These are phyloP conservation scores for Glaucomys volans DNA, from an alignment of 2,113 vertebrate genomes.

Conservation along the genomic window DNA sequence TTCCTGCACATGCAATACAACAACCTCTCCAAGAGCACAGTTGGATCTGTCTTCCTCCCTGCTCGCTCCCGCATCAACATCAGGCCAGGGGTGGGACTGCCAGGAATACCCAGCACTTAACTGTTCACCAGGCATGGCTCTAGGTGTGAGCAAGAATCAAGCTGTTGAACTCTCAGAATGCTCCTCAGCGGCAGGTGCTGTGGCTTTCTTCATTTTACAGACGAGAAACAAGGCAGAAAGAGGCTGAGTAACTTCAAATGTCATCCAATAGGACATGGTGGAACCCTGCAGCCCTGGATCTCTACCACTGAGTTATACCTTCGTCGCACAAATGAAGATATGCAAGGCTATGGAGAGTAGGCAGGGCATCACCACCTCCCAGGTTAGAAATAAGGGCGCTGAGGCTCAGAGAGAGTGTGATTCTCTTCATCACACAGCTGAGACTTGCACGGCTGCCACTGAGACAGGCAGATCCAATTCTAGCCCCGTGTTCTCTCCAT, in stretches of 20 bases:
- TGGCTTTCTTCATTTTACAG: neutral
- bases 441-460: neutral
- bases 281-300: neutral
- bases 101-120: neutral
- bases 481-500: neutral
- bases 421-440: neutral
- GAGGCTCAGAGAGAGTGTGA: neutral
- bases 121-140: neutral
- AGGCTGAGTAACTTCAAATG: neutral
- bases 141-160: neutral
- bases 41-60: neutral
- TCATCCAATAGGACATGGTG: fast-evolving
- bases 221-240: neutral
- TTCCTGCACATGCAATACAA: neutral
- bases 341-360: too few species aligned
- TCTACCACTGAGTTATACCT: neutral
- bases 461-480: neutral
- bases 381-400: neutral
- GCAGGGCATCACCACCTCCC: fast-evolving
- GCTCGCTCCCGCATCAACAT: fast-evolving
- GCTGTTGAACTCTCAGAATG: neutral
- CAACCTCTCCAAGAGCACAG: fast-evolving
- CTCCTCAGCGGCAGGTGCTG: too few species aligned
- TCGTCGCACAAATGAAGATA: neutral
- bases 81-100: neutral